phyloP scores from a whole-genome alignment of 2,888 invertebrate species.

The Conchocele bisecta region DNA sequence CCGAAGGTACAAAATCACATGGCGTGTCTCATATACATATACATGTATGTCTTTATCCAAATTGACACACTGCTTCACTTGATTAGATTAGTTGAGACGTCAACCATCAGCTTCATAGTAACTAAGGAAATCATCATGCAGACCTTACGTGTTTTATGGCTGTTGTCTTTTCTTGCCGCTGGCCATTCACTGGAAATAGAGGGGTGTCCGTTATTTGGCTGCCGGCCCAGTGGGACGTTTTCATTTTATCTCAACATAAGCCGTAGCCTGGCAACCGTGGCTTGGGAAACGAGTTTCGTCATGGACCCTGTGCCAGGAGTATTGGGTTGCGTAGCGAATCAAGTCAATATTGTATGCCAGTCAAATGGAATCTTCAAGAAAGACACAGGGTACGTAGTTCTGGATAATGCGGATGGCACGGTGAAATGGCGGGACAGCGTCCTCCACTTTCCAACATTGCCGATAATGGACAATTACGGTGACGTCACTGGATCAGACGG shows the following conservation, averaged over 20 bases:
- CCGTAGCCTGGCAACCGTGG: slow-evolving; percentile 40
- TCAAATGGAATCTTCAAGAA: slow-evolving; percentile 50
- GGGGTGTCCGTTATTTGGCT: slow-evolving; percentile 68
- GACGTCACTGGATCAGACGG: slow-evolving; percentile 71
- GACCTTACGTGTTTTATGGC: too few relatives aligned
- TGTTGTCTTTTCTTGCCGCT: too few relatives aligned
- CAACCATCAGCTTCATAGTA: too few relatives aligned
- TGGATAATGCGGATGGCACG: slow-evolving; percentile 58
- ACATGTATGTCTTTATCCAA: too few relatives aligned
- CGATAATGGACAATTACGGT: slow-evolving; percentile 69
- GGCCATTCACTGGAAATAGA: too few relatives aligned
- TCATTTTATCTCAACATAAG: slow-evolving; percentile 60
- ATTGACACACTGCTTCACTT: too few relatives aligned
- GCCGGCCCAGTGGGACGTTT: slow-evolving; percentile 65
- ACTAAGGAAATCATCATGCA: too few relatives aligned
- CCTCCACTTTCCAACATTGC: slow-evolving; percentile 63
- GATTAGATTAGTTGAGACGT: too few relatives aligned
- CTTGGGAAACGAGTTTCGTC: slow-evolving; percentile 55
- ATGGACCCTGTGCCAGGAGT: slow-evolving; percentile 47
- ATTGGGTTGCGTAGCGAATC: slow-evolving; percentile 59
- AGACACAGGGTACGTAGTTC: slow-evolving; percentile 67
- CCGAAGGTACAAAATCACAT: too few relatives aligned
- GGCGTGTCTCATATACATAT: too few relatives aligned
- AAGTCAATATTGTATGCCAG: slow-evolving; percentile 54
- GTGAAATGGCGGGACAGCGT: slow-evolving; percentile 60